Evolutionary conservation across 2,888 invertebrate genomes (phyloP).

Genomic region (Hyposoter didymator): DNA sequence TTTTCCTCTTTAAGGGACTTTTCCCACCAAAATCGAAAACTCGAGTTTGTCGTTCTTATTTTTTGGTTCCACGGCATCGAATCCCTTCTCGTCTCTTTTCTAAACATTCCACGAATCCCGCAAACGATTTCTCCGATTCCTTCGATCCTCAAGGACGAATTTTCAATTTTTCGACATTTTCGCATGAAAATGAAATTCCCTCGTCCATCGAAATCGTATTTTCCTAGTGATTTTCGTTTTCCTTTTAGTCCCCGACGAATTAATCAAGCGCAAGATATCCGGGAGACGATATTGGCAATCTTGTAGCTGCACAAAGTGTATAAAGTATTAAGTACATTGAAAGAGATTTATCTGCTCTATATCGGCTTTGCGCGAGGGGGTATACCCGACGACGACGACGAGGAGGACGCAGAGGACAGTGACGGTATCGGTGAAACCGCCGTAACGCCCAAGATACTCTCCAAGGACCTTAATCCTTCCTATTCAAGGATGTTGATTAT

Average conservation of each 20-base stretch:
- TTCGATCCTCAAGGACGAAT: no score
- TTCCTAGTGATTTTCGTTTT: neutral
- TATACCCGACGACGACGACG: conserved; percentile 37
- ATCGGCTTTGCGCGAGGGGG: conserved; percentile 47
- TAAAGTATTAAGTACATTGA: conserved; percentile 40
- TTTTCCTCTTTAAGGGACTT: no score
- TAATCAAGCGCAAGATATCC: conserved; percentile 28
- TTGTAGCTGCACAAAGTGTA: conserved; percentile 29
- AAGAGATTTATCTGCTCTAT: conserved; percentile 50
- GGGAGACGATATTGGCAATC: conserved; percentile 60
- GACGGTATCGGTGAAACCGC: conserved; percentile 56
- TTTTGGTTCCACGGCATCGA: no score
- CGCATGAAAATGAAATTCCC: no score
- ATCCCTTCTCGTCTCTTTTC: no score
- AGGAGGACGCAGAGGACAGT: conserved; percentile 11
- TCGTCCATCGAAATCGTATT: neutral
- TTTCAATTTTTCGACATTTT: no score
- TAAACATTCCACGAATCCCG: no score
- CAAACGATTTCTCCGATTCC: no score
- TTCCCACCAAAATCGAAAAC: no score
- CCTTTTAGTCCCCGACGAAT: neutral
- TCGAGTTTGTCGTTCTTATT: no score
- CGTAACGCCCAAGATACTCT: conserved; percentile 71
- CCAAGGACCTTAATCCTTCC: conserved; percentile 76
- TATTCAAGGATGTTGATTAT: conserved; percentile 69